Evolutionary conservation across 2,888 invertebrate genomes (phyloP).

Genomic region (Lasioglossum marginatum): DNA sequence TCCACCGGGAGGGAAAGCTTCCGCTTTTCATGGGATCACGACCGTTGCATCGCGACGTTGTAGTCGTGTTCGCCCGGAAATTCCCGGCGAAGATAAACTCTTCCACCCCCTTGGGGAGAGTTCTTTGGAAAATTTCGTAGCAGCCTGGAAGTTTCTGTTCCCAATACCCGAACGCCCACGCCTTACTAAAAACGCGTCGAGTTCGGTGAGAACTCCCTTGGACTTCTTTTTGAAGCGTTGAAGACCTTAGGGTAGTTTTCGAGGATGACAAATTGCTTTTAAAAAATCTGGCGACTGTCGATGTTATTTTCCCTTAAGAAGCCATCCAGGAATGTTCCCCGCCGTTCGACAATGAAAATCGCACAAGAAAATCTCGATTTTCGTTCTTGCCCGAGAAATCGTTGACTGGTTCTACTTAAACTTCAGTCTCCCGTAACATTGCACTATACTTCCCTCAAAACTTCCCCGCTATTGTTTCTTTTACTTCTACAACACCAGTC

Average conservation of each 20-base stretch:
- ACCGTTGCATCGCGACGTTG: conserved; percentile 55
- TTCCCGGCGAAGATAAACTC: conserved; percentile 61
- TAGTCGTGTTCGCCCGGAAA: conserved; percentile 48
- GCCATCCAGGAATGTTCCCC: neutral
- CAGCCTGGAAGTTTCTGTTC: neutral
- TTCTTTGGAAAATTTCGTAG: conserved; percentile 54
- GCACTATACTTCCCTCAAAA: neutral
- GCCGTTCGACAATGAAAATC: neutral
- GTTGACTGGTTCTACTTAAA: neutral
- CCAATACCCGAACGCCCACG: neutral
- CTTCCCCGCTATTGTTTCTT: neutral
- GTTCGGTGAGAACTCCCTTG: neutral
- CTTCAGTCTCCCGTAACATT: neutral
- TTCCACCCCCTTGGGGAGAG: conserved; percentile 31
- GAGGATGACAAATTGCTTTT: neutral
- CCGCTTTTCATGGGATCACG: conserved; percentile 52
- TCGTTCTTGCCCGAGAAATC: neutral
- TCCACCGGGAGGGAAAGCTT: conserved; percentile 38
- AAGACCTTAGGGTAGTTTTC: neutral
- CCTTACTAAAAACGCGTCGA: neutral
- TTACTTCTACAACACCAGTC: neutral
- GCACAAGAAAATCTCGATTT: neutral
- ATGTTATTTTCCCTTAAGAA: neutral
- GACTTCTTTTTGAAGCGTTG: neutral
- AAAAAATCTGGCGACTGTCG: neutral